Conservation (phyloP, 1,140 invertebrate genomes). For the Heterodera schachtii region DNA sequence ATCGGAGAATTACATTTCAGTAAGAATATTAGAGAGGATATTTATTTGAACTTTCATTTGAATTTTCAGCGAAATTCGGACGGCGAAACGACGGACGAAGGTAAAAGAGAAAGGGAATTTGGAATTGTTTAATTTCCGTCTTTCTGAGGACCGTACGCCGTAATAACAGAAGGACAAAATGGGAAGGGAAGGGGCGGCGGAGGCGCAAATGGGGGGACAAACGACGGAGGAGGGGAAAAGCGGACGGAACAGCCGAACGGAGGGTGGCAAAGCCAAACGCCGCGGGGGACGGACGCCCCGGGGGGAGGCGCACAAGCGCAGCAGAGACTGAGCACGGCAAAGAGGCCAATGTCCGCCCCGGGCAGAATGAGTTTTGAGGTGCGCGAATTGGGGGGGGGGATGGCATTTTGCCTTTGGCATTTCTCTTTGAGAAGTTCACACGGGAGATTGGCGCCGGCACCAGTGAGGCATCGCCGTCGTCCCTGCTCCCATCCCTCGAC, state of each 20-base stretch:
- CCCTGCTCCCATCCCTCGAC: neutral
- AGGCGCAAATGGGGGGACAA: neutral
- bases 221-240: neutral
- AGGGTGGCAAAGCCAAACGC: neutral
- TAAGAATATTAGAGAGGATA: neutral
- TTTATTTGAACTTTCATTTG: constrained; percentile 3
- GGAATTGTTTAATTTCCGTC: neutral
- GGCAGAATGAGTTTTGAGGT: constrained; percentile 56
- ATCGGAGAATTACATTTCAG: constrained; percentile 30
- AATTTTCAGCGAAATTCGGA: constrained; percentile 25
- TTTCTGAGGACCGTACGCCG: constrained; percentile 34
- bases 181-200: constrained; percentile 29
- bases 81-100: constrained; percentile 42
- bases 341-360: constrained; percentile 47
- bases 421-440: constrained; percentile 3
- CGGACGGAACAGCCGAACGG: neutral
- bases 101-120: neutral
- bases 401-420: neutral
- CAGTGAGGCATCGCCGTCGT: neutral
- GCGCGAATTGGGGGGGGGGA: neutral
- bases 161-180: constrained; percentile 32
- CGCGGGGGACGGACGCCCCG: neutral
- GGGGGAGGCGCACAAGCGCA: neutral
- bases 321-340: constrained; percentile 10
- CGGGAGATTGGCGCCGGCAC: neutral